Base-by-base conservation (phyloP, 2,113 vertebrate genomes). In the Nerophis ophidion region DNA sequence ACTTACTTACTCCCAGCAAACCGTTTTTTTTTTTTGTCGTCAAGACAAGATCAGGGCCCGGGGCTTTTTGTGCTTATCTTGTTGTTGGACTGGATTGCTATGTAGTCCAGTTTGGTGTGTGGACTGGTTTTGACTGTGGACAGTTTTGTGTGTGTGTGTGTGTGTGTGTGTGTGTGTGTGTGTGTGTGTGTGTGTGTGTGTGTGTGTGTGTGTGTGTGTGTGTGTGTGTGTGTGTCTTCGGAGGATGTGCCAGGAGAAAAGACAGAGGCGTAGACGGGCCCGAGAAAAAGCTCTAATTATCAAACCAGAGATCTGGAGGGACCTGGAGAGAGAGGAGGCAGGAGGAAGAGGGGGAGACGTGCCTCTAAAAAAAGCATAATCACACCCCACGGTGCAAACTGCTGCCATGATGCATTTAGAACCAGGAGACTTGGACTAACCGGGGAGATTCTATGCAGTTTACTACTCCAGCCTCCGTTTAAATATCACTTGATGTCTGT, bases 331-430 rank as follows among this genome's bases (percentile, higher is more conserved):
- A 1, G 38, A 40, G 38, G 55, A 73, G 60, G 52, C 52, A 12
- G 38, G 38, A 17, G 38, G 13, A 47, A 34, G 57, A 48, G 51
- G 12, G 50, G 40, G 42, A 50, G 46, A 66, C 54, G 57, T 26
- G 52, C 12, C 14, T 80, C 71, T 70, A 75, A 60, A 79, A 75
- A 76, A 79, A 77, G 65, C 57, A 52, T 55, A 61, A 72, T 69
- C 64, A 67, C 69, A 79, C 63, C 68, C 55, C 65, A 58, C 48
- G 34, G 60, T 60, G 61, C 57, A 61, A 63, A 63, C 71, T 70
- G 65, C 66, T 68, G 60, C 73, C 53, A 55, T 35, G 2, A 54
- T 63, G 54, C 68, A 71, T 66, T 63, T 74, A 74, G 63, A 76
- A 57, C 34, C 48, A 34, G 60, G 61, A 64, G 68, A 74, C 76